Evolutionary conservation across 1,140 invertebrate genomes (phyloP).

Genomic region (Grapholita molesta): DNA sequence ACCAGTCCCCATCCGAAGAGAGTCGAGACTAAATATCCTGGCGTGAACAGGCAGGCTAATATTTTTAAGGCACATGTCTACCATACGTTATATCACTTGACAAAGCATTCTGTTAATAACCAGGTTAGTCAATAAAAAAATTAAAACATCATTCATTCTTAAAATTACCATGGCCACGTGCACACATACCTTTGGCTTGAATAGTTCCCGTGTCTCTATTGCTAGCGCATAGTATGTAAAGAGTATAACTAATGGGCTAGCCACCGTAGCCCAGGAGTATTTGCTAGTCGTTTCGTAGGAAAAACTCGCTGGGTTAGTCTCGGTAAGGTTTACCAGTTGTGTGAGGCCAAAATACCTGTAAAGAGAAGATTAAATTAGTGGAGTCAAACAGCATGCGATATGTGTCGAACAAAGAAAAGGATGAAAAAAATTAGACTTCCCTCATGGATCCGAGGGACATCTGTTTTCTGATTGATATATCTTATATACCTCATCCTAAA

Average conservation of each 20-base stretch:
- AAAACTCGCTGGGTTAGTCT: slow-evolving; percentile 50
- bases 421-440: too few species aligned
- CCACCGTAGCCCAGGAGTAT: slow-evolving; percentile 60
- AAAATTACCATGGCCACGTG: neutral
- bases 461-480: too few species aligned
- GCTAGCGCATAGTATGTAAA: slow-evolving; percentile 86
- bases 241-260: slow-evolving; percentile 79
- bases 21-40: slow-evolving; percentile 11
- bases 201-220: slow-evolving; percentile 83
- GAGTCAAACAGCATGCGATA: neutral
- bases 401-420: too few species aligned
- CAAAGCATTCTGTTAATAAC: slow-evolving; percentile 25
- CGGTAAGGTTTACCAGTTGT: slow-evolving; percentile 78
- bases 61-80: slow-evolving; percentile 2
- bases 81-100: slow-evolving; percentile 31
- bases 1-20: slow-evolving; percentile 11
- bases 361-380: slow-evolving; percentile 30
- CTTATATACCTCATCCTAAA: too few species aligned
- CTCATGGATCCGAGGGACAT: too few species aligned
- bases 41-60: neutral
- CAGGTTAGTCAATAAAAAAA: slow-evolving; percentile 30
- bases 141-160: slow-evolving; percentile 22
- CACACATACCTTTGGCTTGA: slow-evolving; percentile 83
- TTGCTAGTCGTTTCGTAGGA: slow-evolving; percentile 55
- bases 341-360: slow-evolving; percentile 85